Evolutionary conservation across 2,797 vertebrate species (phyloP), one percentile per base, ranked within the genome.

Genomic region (Sphaeramia orbicularis): DNA sequence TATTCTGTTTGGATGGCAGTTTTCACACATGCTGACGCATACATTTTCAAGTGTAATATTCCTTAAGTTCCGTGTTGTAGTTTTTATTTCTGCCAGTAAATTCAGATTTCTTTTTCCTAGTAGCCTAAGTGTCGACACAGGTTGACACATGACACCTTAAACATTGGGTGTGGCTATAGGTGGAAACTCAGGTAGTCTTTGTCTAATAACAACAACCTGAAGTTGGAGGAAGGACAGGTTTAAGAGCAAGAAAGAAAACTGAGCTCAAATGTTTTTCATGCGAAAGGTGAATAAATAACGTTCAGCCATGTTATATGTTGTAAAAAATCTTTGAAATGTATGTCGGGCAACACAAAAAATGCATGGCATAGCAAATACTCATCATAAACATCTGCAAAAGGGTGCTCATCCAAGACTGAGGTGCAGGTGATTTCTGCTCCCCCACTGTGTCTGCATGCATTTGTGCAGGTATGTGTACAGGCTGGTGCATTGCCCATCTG

Each of bases 81-180:
- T 40, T 35, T 18, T 43, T 70, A 37, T 71, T 71, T 74, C 32
- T 60, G 61, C 85, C 11, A 66, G 16, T 50, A 10, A 11, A 40
- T 72, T 67, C 14, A 67, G 21, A 58, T 53, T 55, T 81, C 24
- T 38, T 81, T 76, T 80, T 83, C 2, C n/a, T n/a, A 36, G n/a
- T n/a, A n/a, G n/a, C n/a, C 43, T 53, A 53, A 65, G 19, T 58
- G 54, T 69, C 56, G 58, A 75, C 58, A 71, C 55, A 64, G 73
- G 60, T 52, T 38, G 84, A 88, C 80, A 92, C 80, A 82, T 82
- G 90, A 92, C 85, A 89, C 91, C 77, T 58, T 6, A 2, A 55
- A 65, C 49, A 47, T 7, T 18, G 77, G 76, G 80, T 3, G 64
- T 58, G 70, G 56, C 41, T 16, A 42, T 13, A 53, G 55, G 50